phyloP scores from a whole-genome alignment of 2,888 invertebrate species.

The Belgica antarctica region DNA sequence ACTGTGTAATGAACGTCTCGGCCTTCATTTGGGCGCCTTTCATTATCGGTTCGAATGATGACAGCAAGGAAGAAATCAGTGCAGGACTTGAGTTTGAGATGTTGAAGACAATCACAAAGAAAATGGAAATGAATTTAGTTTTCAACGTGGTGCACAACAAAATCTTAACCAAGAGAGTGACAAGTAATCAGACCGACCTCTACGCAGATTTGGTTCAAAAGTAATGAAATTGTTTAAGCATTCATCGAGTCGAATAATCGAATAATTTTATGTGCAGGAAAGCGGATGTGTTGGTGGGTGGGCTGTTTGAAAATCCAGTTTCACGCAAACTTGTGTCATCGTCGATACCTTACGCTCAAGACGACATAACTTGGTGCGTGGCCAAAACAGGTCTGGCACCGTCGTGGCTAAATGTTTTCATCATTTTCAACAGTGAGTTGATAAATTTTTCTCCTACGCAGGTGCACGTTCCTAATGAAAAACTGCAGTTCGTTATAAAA shows the following conservation, averaged over 20 bases:
- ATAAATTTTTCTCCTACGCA: too few species aligned
- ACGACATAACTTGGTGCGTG: slow-evolving; percentile 55
- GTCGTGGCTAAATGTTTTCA: slow-evolving; percentile 50
- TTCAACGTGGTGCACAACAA: slow-evolving; percentile 45
- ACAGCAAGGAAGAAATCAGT: slow-evolving; percentile 31
- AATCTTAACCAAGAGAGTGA: neutral
- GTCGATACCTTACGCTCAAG: slow-evolving; percentile 52
- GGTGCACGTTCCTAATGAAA: too few species aligned
- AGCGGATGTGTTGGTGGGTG: slow-evolving; percentile 53
- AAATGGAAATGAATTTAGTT: slow-evolving; percentile 50
- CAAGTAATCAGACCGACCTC: slow-evolving; percentile 9
- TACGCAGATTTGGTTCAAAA: slow-evolving; percentile 21
- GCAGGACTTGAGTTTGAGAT: slow-evolving; percentile 52
- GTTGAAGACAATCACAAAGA: slow-evolving; percentile 51
- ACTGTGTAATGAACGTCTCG: slow-evolving; percentile 51
- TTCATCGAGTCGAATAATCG: too few species aligned
- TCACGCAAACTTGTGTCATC: slow-evolving; percentile 51
- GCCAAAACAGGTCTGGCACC: slow-evolving; percentile 49
- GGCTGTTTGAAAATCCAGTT: slow-evolving; percentile 53
- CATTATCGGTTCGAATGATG: slow-evolving; percentile 49
- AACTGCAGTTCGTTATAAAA: too few species aligned
- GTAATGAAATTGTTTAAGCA: slow-evolving; percentile 9
- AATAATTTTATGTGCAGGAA: slow-evolving; percentile 37
- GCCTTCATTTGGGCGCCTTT: slow-evolving; percentile 53
- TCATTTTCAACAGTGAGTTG: slow-evolving; percentile 27